A percentile compares a stretch with the other conserved stretches of the same genome.
phyloP scores from a whole-genome alignment of 2,888 invertebrate genomes.

The Limenitis camilla region DNA sequence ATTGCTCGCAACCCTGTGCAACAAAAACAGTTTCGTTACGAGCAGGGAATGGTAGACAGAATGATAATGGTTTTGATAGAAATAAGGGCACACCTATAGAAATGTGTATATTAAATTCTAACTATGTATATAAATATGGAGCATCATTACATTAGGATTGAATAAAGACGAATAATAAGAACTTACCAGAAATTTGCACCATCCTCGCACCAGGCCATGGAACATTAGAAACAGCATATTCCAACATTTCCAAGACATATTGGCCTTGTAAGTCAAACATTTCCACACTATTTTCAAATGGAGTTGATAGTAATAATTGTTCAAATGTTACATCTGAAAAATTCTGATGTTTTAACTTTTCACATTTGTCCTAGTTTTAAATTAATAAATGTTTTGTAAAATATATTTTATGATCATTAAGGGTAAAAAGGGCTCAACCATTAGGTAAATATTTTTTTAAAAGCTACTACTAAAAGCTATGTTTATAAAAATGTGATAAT shows the following conservation, averaged over 20 bases:
- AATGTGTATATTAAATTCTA: not conserved
- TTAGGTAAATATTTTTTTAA: too few relatives aligned
- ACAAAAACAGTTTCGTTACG: constrained; percentile 12
- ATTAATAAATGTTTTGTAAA: not conserved
- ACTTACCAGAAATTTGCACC: constrained; percentile 76
- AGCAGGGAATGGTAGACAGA: constrained; percentile 30
- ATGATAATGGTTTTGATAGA: not conserved
- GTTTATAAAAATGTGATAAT: constrained; percentile 17
- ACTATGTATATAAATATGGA: not conserved
- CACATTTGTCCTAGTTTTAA: not conserved
- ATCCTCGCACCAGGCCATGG: constrained; percentile 63
- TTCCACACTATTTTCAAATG: constrained; percentile 85
- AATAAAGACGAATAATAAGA: constrained; percentile 17
- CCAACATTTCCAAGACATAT: constrained; percentile 77
- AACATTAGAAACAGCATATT: constrained; percentile 66
- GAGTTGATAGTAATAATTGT: constrained; percentile 80
- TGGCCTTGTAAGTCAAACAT: constrained; percentile 81
- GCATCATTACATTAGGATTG: constrained; percentile 16
- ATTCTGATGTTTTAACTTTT: too few relatives aligned
- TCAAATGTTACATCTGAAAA: constrained; percentile 79
- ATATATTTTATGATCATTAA: too few relatives aligned
- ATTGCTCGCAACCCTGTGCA: constrained; percentile 57
- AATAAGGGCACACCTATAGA: not conserved
- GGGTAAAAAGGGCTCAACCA: too few relatives aligned
- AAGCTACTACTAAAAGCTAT: too few relatives aligned